phyloP scores from a whole-genome alignment of 2,888 invertebrate species.

The Cepaea hortensis region DNA sequence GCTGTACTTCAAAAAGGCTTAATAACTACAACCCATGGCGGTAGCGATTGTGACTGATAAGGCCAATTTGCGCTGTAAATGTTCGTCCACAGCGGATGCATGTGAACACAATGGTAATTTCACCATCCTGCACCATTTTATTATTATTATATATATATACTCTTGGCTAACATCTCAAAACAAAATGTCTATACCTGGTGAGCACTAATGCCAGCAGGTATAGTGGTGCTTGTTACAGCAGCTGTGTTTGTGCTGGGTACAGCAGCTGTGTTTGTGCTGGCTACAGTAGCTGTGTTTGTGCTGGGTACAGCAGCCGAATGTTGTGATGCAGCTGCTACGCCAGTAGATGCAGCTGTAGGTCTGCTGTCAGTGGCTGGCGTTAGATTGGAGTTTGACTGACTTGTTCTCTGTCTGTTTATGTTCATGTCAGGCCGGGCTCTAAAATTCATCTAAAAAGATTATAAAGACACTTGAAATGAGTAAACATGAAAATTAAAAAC shows the following conservation, averaged over 20 bases:
- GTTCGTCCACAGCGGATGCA: no score
- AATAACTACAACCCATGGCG: no score
- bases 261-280: not conserved
- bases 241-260: not conserved
- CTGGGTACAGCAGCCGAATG: not conserved
- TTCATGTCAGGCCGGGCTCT: constrained; percentile 22
- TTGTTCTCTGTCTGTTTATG: constrained; percentile 11
- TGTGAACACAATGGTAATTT: no score
- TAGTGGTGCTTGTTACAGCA: not conserved
- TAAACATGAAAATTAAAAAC: no score
- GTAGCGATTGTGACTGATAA: no score
- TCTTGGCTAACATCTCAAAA: not conserved
- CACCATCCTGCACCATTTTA: no score
- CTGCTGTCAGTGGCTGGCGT: not conserved
- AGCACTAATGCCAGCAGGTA: not conserved
- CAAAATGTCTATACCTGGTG: not conserved
- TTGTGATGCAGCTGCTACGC: not conserved
- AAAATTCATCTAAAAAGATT: constrained; percentile 36
- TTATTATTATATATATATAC: not conserved
- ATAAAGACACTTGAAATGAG: no score
- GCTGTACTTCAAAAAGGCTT: no score
- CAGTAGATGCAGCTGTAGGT: constrained; percentile 11
- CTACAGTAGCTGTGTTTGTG: no score
- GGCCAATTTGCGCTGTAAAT: no score
- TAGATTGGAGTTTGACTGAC: not conserved